These are phyloP conservation scores for Hirudinaria manillensis DNA, from an alignment of 2,888 invertebrate species.

Conservation along the genomic window DNA sequence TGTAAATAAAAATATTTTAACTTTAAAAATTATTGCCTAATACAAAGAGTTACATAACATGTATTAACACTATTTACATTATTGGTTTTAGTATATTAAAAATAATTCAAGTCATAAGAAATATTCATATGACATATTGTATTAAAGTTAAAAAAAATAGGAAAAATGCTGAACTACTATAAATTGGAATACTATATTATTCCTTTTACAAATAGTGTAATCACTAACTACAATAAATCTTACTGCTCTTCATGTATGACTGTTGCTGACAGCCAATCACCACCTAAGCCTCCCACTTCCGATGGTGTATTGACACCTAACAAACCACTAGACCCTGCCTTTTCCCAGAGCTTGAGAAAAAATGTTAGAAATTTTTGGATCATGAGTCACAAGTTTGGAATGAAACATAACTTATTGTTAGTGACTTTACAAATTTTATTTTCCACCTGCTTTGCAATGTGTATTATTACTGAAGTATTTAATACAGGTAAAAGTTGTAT, in stretches of 20 bases:
- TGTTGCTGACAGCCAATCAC: conserved; percentile 51
- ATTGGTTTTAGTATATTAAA: too few species aligned
- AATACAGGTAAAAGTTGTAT: not conserved
- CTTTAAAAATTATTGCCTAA: not conserved
- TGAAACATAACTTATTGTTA: too few species aligned
- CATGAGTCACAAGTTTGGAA: too few species aligned
- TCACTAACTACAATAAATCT: conserved; percentile 35
- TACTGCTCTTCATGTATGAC: conserved; percentile 56
- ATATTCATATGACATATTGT: too few species aligned
- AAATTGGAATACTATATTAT: not conserved
- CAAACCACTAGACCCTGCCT: conserved; percentile 53
- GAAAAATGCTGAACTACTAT: not conserved
- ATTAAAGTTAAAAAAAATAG: too few species aligned
- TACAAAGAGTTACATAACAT: too few species aligned
- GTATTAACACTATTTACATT: too few species aligned
- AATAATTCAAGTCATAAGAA: too few species aligned
- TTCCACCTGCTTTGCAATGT: not conserved
- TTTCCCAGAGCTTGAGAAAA: conserved; percentile 48
- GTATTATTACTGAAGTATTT: not conserved
- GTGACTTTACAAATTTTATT: too few species aligned
- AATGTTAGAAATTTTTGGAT: not conserved
- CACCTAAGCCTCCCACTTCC: conserved; percentile 55
- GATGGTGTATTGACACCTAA: conserved; percentile 52
- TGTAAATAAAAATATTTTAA: not conserved
- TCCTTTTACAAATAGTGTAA: not conserved